Percentiles rank a stretch among this genome's conserved stretches.
Evolutionary conservation across 2,113 vertebrate species (phyloP).

Genomic region (Daphoenositta chrysoptera): DNA sequence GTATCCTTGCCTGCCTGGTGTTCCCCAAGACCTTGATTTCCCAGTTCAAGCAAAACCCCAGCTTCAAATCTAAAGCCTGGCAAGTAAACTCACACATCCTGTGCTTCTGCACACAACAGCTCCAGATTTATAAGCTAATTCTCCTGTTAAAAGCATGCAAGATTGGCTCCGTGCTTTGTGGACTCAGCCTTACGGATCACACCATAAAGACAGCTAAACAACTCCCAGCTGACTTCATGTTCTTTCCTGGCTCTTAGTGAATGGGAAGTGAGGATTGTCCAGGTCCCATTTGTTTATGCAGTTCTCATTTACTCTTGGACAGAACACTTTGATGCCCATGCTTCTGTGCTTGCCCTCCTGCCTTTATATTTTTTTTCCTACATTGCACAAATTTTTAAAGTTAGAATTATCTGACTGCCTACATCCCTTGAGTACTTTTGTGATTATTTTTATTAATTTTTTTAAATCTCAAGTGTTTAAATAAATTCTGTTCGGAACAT

Average conservation of each 20-base stretch:
- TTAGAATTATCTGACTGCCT: not conserved
- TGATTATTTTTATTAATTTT: not conserved
- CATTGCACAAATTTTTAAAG: not conserved
- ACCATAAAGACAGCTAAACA: not conserved
- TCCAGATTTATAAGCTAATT: not conserved
- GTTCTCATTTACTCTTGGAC: not conserved
- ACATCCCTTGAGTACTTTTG: not conserved
- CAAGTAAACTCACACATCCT: not conserved
- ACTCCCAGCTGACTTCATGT: not conserved
- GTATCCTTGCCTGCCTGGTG: not conserved
- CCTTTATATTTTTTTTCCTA: not conserved
- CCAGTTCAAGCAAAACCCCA: not conserved
- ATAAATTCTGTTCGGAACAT: not conserved
- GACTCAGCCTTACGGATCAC: not conserved
- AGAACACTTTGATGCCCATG: not conserved
- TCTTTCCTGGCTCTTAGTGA: not conserved
- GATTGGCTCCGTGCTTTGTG: not conserved
- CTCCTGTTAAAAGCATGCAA: not conserved
- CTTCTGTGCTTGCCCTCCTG: not conserved
- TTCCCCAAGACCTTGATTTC: not conserved
- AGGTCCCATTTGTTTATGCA: not conserved
- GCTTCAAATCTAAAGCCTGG: not conserved
- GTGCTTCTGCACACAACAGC: not conserved
- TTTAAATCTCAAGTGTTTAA: not conserved
- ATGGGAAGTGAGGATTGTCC: not conserved